These are phyloP conservation scores for Trogon melanurus DNA, from an alignment of 2,113 vertebrate genomes.

Conservation along the genomic window DNA sequence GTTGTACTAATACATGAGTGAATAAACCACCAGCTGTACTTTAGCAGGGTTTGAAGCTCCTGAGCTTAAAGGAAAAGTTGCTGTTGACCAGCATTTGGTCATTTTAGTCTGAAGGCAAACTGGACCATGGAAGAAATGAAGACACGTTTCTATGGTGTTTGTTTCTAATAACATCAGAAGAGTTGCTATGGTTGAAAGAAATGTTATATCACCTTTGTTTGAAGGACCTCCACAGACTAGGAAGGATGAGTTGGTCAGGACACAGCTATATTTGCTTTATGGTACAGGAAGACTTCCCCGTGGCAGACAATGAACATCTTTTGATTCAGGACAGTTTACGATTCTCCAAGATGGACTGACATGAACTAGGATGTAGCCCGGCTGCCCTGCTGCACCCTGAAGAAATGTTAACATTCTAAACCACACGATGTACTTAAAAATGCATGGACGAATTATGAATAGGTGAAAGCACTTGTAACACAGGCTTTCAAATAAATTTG, in stretches of 20 bases:
- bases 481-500: not conserved
- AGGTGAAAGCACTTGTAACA: not conserved
- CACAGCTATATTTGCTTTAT: not conserved
- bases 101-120: not conserved
- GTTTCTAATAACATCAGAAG: not conserved
- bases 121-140: not conserved
- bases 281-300: not conserved
- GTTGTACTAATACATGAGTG: not conserved
- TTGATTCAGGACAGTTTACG: not conserved
- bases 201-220: not conserved
- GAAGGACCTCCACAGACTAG: not conserved
- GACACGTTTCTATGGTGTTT: not conserved
- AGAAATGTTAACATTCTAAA: not conserved
- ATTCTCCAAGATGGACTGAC: not conserved
- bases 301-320: not conserved
- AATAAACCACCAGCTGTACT: not conserved
- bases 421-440: not conserved
- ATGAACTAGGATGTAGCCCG: not conserved
- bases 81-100: not conserved
- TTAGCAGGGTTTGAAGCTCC: not conserved
- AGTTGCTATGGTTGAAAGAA: not conserved
- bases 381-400: not conserved
- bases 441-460: not conserved
- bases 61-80: not conserved
- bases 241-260: not conserved